Evolutionary conservation across 2,888 invertebrate genomes (phyloP).

Genomic region (Acrocyrtus sp.): DNA sequence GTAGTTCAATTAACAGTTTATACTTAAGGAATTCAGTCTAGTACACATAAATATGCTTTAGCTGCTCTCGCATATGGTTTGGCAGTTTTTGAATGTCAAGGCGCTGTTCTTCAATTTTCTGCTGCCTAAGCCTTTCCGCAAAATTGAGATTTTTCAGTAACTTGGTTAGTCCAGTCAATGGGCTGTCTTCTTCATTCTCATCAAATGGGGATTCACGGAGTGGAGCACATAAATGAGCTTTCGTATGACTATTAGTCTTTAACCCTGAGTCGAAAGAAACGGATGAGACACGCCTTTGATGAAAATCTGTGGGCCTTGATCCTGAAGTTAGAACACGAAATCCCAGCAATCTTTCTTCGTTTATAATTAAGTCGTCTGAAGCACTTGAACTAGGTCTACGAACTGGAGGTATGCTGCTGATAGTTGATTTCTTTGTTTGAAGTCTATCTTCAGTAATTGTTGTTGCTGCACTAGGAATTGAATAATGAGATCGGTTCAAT

Average conservation of each 20-base stretch:
- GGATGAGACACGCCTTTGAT: conserved; percentile 12
- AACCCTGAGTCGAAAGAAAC: conserved; percentile 4
- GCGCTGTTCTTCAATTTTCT: conserved; percentile 42
- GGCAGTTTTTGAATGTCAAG: conserved; percentile 54
- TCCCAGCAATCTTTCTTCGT: conserved; percentile 16
- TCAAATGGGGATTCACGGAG: not conserved
- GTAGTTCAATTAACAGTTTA: too few relatives aligned
- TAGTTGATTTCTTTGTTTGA: not conserved
- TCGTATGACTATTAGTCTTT: not conserved
- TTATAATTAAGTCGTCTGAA: not conserved
- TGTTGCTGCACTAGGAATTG: too few relatives aligned
- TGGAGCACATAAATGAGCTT: not conserved
- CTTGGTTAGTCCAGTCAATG: conserved; percentile 24
- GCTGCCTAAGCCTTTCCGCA: conserved; percentile 32
- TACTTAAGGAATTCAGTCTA: too few relatives aligned
- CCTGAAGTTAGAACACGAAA: conserved; percentile 28
- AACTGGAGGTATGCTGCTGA: too few relatives aligned
- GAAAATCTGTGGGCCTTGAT: conserved; percentile 29
- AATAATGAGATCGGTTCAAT: conserved; percentile 21
- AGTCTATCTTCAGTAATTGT: conserved; percentile 5
- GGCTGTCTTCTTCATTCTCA: conserved; percentile 8
- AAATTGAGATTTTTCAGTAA: conserved; percentile 33
- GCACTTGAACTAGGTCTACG: not conserved
- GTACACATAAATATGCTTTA: conserved; percentile 57
- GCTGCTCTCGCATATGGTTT: conserved; percentile 45